These are phyloP conservation scores for Platygyra sinensis DNA, from an alignment of 64 coral and sea anemone species.

Conservation along the genomic window DNA sequence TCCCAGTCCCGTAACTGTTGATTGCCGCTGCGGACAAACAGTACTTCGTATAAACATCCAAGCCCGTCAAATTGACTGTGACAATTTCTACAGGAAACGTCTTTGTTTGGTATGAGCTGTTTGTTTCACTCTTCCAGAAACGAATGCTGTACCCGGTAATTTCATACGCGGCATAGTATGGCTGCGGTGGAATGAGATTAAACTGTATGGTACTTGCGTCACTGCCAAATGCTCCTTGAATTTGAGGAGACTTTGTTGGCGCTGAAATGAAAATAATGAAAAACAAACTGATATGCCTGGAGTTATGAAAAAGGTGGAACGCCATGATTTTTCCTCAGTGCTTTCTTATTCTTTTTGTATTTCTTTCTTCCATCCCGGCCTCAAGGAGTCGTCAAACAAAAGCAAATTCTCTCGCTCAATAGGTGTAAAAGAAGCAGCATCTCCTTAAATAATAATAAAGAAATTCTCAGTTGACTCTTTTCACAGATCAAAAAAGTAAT, in stretches of 20 bases:
- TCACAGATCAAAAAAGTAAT: too few relatives aligned
- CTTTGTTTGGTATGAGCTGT: background rate
- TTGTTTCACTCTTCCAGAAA: background rate
- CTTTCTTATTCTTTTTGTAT: too few relatives aligned
- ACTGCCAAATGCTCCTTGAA: background rate
- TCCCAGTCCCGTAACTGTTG: background rate
- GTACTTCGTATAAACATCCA: conserved; percentile 2
- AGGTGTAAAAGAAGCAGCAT: too few relatives aligned
- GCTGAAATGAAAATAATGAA: background rate
- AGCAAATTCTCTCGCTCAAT: background rate
- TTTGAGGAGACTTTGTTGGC: conserved; percentile 4
- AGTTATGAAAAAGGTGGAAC: background rate
- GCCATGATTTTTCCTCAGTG: too few relatives aligned
- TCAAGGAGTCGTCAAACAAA: too few relatives aligned
- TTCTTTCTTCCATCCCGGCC: too few relatives aligned
- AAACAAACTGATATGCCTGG: background rate
- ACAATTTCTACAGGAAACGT: background rate
- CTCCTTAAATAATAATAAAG: too few relatives aligned
- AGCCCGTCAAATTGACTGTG: background rate
- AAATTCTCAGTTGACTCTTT: too few relatives aligned
- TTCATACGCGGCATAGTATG: conserved; percentile 20
- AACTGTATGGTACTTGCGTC: background rate
- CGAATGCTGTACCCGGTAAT: background rate
- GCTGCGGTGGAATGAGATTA: background rate
- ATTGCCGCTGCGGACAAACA: background rate